Base-by-base conservation (phyloP, 2,797 vertebrate genomes). In the Tympanoctomys barrerae region DNA sequence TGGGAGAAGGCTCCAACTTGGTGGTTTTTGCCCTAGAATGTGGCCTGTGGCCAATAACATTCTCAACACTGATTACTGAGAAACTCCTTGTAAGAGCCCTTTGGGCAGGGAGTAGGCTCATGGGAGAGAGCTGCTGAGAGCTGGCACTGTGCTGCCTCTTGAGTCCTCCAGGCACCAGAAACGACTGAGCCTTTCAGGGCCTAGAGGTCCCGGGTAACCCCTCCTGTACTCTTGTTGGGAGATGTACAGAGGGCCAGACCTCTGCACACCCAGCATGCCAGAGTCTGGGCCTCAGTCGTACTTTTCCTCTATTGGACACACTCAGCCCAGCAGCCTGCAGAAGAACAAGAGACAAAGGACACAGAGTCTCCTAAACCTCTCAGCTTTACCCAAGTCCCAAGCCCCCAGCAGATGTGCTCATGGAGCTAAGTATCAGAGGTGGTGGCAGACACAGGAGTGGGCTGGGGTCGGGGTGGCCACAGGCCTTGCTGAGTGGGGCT, bases 181-280 rank as follows among this genome's bases (percentile, higher is more conserved):
- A 57, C 1, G 54, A 59, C 24, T 39, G 52, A 42, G 39, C 11
- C 31, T 71, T 28, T 28, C 54, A 6, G 70, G 36, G 11, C 46
- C 31, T 19, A 14, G 28, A 70, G 21, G 70, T 4, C 12, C 16
- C 59, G 26, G 46, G 52, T 31, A 61, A 46, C 71, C 18, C 70
- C 16, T 7, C 6, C 54, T 42, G 36, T 2, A 33, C 19, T 57
- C 73, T 11, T 28, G 22, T 1, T 0, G 18, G 31, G 5, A 11
- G 28, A 33, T 18, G 16, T 19, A 22, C 7, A 66, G 49, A 21
- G 22, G 61, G 73, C 2, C 4, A 59, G 66, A 71, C 64, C n/a
- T n/a, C 16, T 3, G 33, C 36, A 3, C 28, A 0, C 10, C 46
- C 33, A 5, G 5, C 9, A 10, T 0, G 33, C 81, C 80, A 26